phyloP scores from a whole-genome alignment of 1,140 invertebrate genomes.

The Tribolium castaneum region DNA sequence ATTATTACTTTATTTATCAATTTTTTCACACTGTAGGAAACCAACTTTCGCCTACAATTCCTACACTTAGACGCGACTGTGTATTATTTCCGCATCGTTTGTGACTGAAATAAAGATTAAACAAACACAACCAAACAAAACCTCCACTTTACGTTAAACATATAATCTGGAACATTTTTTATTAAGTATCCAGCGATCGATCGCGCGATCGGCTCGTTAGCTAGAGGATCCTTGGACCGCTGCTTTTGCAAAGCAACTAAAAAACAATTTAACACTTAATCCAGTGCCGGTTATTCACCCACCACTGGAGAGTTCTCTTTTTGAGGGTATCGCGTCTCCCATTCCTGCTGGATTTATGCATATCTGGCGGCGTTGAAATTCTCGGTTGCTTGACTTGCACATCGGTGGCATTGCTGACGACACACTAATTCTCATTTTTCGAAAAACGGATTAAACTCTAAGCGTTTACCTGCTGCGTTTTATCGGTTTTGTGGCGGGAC shows the following conservation, averaged over 20 bases:
- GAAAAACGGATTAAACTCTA: conserved; percentile 11
- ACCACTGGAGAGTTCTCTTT: neutral
- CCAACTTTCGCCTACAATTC: no score
- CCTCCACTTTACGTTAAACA: neutral
- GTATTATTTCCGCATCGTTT: neutral
- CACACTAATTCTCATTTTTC: conserved; percentile 51
- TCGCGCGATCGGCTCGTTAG: conserved; percentile 59
- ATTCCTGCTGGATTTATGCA: conserved; percentile 9
- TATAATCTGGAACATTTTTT: conserved; percentile 34
- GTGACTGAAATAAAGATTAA: neutral
- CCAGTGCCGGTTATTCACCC: neutral
- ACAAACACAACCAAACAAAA: neutral
- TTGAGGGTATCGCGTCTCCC: neutral
- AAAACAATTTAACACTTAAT: neutral
- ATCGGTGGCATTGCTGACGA: conserved; percentile 46
- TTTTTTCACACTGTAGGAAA: no score
- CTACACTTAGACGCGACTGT: no score
- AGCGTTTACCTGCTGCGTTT: conserved; percentile 51
- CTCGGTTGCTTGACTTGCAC: conserved; percentile 43
- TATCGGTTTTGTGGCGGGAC: conserved; percentile 27
- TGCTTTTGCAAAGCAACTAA: neutral
- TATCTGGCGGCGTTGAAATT: conserved; percentile 39
- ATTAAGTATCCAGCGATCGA: conserved; percentile 59
- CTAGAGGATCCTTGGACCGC: neutral
- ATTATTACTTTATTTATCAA: no score